These are phyloP conservation scores for Fragum fragum DNA, from an alignment of 2,888 invertebrate genomes.

Conservation along the genomic window DNA sequence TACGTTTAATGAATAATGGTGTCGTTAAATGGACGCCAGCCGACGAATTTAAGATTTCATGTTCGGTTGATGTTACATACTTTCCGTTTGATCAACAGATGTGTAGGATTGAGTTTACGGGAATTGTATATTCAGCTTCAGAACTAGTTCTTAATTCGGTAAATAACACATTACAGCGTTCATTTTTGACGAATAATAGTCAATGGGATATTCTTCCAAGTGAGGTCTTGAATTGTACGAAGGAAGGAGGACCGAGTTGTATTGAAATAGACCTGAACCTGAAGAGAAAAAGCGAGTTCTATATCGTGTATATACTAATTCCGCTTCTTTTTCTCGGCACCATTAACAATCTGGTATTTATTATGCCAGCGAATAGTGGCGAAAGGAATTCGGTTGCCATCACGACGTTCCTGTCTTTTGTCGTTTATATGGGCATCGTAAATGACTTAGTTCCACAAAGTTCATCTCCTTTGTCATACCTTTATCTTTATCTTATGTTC, in stretches of 20 bases:
- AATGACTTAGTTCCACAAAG: slow-evolving; percentile 56
- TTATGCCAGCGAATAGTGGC: slow-evolving; percentile 54
- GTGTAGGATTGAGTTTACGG: slow-evolving; percentile 36
- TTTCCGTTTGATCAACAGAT: slow-evolving; percentile 63
- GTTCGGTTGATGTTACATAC: slow-evolving; percentile 56
- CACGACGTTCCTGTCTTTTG: slow-evolving; percentile 61
- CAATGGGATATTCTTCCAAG: slow-evolving; percentile 35
- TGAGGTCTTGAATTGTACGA: neutral
- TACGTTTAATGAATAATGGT: slow-evolving; percentile 35
- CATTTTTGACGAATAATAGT: slow-evolving; percentile 37
- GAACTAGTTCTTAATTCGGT: slow-evolving; percentile 25
- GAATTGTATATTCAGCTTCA: neutral
- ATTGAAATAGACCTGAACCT: slow-evolving; percentile 33
- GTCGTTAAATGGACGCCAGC: slow-evolving; percentile 42
- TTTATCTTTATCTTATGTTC: slow-evolving; percentile 54
- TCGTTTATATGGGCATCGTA: slow-evolving; percentile 56
- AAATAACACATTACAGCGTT: neutral
- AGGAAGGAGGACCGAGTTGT: neutral
- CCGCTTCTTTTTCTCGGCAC: slow-evolving; percentile 52
- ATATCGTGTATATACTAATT: slow-evolving; percentile 39
- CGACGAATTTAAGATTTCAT: slow-evolving; percentile 36
- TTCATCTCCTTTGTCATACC: slow-evolving; percentile 50
- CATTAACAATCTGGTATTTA: slow-evolving; percentile 54
- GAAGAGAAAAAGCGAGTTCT: slow-evolving; percentile 47
- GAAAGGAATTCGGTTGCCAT: slow-evolving; percentile 58